phyloP scores from a whole-genome alignment of 1,140 invertebrate species.

The Agrilus planipennis region DNA sequence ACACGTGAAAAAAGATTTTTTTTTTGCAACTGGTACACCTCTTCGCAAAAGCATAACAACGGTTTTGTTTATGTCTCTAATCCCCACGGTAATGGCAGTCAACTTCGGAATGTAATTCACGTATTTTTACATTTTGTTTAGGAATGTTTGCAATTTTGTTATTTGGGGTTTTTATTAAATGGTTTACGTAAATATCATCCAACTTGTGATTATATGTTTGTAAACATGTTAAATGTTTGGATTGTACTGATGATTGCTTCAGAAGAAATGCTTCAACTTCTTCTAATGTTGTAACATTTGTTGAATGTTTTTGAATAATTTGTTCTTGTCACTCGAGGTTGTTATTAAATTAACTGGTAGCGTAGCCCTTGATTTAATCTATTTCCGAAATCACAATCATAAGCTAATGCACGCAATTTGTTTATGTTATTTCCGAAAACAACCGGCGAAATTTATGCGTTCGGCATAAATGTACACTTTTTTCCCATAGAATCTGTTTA shows the following conservation, averaged over 20 bases:
- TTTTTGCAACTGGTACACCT: background rate
- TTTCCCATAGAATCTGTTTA: background rate
- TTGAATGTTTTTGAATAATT: slow-evolving; percentile 1
- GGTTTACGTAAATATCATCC: background rate
- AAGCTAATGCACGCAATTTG: background rate
- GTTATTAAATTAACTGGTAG: background rate
- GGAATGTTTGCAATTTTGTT: background rate
- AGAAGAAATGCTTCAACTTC: slow-evolving; percentile 4
- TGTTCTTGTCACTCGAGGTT: background rate
- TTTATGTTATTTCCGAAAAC: slow-evolving; percentile 7
- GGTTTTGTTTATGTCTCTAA: background rate
- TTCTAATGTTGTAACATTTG: background rate
- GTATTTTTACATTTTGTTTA: background rate
- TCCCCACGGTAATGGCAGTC: background rate
- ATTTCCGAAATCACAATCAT: background rate
- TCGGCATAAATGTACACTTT: background rate
- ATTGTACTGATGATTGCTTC: background rate
- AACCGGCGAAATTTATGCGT: background rate
- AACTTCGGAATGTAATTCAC: background rate
- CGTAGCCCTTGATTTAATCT: background rate
- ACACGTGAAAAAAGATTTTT: background rate
- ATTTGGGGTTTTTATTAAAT: background rate
- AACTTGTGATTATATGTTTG: background rate
- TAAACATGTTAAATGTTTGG: background rate
- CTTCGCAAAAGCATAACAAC: background rate